Evolutionary conservation across 2,113 vertebrate species (phyloP).

Genomic region (Salvelinus alpinus): DNA sequence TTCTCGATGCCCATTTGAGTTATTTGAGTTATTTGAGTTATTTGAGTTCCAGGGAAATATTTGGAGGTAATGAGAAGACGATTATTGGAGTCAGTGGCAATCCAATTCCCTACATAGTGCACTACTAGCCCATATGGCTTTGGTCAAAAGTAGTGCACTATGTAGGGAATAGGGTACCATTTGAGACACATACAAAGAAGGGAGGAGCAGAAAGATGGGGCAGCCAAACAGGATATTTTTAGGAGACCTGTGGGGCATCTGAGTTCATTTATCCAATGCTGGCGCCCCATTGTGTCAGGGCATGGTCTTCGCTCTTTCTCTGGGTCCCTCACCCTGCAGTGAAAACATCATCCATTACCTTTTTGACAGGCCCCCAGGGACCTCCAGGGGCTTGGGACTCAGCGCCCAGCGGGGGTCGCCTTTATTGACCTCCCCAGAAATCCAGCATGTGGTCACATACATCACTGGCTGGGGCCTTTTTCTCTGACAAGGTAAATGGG

Average conservation of each 20-base stretch:
- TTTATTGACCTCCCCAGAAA: slow-evolving; percentile 63
- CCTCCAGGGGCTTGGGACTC: slow-evolving; percentile 37
- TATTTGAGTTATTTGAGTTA: not conserved
- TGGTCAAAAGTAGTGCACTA: too few species aligned
- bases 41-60: slow-evolving; percentile 44
- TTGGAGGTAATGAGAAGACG: slow-evolving; percentile 75
- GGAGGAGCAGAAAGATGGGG: slow-evolving; percentile 19
- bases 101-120: slow-evolving; percentile 18
- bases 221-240: not conserved
- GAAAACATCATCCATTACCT: slow-evolving; percentile 90
- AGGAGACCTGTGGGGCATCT: slow-evolving; percentile 48
- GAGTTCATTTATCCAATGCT: slow-evolving; percentile 73
- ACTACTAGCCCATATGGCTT: too few species aligned
- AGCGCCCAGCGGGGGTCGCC: slow-evolving; percentile 75
- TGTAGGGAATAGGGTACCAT: too few species aligned
- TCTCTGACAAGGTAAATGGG: slow-evolving; percentile 57
- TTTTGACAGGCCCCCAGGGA: slow-evolving; percentile 76
- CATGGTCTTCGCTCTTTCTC: slow-evolving; percentile 55
- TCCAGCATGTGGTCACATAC: slow-evolving; percentile 65
- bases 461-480: slow-evolving; percentile 58
- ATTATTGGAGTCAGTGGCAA: slow-evolving; percentile 70
- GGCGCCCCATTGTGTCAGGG: slow-evolving; percentile 67
- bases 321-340: slow-evolving; percentile 76
- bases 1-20: slow-evolving; percentile 2
- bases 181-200: too few species aligned